Evolutionary conservation across 2,113 vertebrate species (phyloP).

Genomic region (Catharus fuscescens): DNA sequence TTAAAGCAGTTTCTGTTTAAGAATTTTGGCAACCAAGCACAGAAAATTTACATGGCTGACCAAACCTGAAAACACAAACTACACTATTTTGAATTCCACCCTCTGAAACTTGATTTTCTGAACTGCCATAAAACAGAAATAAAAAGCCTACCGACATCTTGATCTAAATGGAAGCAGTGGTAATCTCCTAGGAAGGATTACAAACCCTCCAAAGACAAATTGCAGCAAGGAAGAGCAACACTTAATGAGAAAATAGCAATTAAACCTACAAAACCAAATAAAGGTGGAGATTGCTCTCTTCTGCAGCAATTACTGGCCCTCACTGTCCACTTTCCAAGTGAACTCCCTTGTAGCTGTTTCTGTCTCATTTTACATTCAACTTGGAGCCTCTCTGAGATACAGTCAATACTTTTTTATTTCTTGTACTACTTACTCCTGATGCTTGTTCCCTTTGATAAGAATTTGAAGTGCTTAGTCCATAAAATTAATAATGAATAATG

Average conservation of each 20-base stretch:
- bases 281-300: not conserved
- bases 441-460: not conserved
- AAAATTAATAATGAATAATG: not conserved
- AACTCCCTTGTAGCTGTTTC: not conserved
- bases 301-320: not conserved
- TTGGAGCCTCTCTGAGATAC: not conserved
- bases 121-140: not conserved
- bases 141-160: not conserved
- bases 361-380: not conserved
- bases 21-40: not conserved
- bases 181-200: not conserved
- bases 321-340: not conserved
- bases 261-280: not conserved
- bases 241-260: not conserved
- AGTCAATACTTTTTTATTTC: not conserved
- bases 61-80: not conserved
- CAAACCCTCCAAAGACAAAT: not conserved
- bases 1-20: not conserved
- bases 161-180: not conserved
- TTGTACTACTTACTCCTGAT: not conserved
- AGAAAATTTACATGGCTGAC: not conserved
- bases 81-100: not conserved
- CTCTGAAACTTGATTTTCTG: not conserved
- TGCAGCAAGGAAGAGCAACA: not conserved
- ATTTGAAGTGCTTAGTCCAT: not conserved